Base-by-base conservation (phyloP, 2,113 vertebrate genomes). In the Aptenodytes patagonicus region DNA sequence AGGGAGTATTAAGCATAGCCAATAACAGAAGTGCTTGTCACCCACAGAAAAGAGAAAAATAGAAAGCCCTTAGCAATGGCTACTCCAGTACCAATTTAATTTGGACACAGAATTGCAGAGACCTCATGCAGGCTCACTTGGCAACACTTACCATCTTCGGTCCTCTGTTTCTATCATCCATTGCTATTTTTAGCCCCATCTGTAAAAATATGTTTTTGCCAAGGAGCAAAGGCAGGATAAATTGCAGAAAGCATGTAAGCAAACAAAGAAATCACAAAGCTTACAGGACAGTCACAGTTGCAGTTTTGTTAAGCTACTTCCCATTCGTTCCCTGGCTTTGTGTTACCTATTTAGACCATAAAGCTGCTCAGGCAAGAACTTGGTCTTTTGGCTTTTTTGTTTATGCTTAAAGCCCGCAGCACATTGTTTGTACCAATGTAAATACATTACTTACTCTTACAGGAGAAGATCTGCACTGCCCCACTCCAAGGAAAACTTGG, bases 191-290 rank as follows among this genome's bases (percentile, higher is more conserved):
- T 95, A 97, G 83, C 31, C 40, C 69, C 89, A 95, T 92, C 89
- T 95, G 94, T 95, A 94, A 91, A 95, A 96, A 95, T 87, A 93
- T 65, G 49, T 78, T 95, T 95, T 96, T 92, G 86, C 92, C 72
- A 92, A 90, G 61, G 54, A 87, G 65, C 61, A 84, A 92, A 90
- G 52, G 69, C 89, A 89, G 66, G 80, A 68, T 82, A 78, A 95
- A 93, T 72, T 89, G 28, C 57, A 87, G 72, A 96, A 95, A 81
- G 47, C 65, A 11, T 89, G 66, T 87, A 89, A 92, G 81, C 88
- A 93, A 90, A 97, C 72, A 93, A 55, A 94, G 71, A 90, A 78
- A 92, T 82, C 38, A 29, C 51, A 77, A 73, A 66, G 52, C 60
- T 92, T 87, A 84, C 51, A 49, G 83, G n/a, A 69, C 42, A 78